Percentiles rank a stretch among this genome's conserved stretches.
Conservation (phyloP, 2,888 invertebrate species). For the Rhogogaster chlorosoma region DNA sequence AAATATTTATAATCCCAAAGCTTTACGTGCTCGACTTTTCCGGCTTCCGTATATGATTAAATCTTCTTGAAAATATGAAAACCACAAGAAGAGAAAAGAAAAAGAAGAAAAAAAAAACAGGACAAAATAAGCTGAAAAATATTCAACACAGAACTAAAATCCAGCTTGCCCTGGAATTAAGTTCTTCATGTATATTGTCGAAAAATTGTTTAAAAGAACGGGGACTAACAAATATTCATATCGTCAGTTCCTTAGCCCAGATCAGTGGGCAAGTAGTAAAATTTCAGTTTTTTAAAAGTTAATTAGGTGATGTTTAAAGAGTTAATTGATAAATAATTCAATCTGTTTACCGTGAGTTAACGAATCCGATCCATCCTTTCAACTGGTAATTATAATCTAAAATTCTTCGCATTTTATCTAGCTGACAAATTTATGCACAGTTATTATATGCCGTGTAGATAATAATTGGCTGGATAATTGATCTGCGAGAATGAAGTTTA, state of each 20-base stretch:
- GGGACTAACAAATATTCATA: neutral
- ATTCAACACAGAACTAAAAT: neutral
- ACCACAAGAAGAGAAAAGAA: neutral
- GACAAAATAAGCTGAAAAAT: neutral
- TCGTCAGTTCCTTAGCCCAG: neutral
- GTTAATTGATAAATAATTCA: neutral
- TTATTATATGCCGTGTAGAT: neutral
- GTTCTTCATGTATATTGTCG: neutral
- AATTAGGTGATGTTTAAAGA: neutral
- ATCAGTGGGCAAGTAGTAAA: neutral
- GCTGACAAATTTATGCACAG: neutral
- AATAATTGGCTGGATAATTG: neutral
- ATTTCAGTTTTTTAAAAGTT: neutral
- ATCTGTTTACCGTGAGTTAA: neutral
- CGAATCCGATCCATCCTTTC: neutral
- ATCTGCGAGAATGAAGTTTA: neutral
- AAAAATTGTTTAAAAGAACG: neutral
- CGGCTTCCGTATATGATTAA: neutral
- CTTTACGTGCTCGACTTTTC: neutral
- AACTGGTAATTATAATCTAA: neutral
- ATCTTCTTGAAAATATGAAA: neutral
- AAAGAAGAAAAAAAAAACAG: neutral
- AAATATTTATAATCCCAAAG: constrained; percentile 27
- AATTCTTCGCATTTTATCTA: neutral
- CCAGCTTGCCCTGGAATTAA: neutral